These are phyloP conservation scores for Tiaroga cobitis DNA, from an alignment of 2,797 vertebrate genomes.

Conservation along the genomic window DNA sequence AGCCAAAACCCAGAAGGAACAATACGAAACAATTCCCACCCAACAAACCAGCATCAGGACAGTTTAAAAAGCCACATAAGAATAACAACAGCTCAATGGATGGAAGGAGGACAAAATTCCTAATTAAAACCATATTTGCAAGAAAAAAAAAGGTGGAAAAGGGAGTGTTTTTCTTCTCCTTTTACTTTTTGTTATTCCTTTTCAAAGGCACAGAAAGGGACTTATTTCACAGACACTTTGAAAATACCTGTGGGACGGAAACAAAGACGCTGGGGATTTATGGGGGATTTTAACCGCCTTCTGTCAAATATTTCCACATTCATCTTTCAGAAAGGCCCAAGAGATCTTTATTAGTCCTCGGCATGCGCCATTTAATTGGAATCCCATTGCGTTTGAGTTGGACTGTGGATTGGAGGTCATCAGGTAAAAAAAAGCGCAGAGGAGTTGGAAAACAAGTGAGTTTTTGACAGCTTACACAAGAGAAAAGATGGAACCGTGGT, in stretches of 20 bases:
- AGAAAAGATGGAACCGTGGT: slow-evolving; percentile 18
- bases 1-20: slow-evolving; percentile 35
- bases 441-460: slow-evolving; percentile 1
- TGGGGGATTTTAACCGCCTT: slow-evolving; percentile 72
- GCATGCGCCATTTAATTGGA: slow-evolving; percentile 64
- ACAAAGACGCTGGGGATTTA: slow-evolving; percentile 78
- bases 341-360: slow-evolving; percentile 66
- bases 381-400: slow-evolving; percentile 59
- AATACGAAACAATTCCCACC: slow-evolving; percentile 51
- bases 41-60: slow-evolving; percentile 57
- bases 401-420: background rate
- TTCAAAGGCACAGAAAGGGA: slow-evolving; percentile 73
- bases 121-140: slow-evolving; percentile 53
- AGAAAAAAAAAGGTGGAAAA: slow-evolving; percentile 60
- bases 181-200: slow-evolving; percentile 63
- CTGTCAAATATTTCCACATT: slow-evolving; percentile 72
- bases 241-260: slow-evolving; percentile 81
- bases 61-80: slow-evolving; percentile 56
- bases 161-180: slow-evolving; percentile 52
- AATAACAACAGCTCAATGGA: slow-evolving; percentile 47
- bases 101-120: slow-evolving; percentile 58
- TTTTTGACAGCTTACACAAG: slow-evolving; percentile 54
- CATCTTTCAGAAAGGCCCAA: slow-evolving; percentile 65
- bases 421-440: slow-evolving; percentile 20
- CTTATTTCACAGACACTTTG: slow-evolving; percentile 72